Base-by-base conservation (phyloP, 2,888 invertebrate species). In the Choreutis nemorana region DNA sequence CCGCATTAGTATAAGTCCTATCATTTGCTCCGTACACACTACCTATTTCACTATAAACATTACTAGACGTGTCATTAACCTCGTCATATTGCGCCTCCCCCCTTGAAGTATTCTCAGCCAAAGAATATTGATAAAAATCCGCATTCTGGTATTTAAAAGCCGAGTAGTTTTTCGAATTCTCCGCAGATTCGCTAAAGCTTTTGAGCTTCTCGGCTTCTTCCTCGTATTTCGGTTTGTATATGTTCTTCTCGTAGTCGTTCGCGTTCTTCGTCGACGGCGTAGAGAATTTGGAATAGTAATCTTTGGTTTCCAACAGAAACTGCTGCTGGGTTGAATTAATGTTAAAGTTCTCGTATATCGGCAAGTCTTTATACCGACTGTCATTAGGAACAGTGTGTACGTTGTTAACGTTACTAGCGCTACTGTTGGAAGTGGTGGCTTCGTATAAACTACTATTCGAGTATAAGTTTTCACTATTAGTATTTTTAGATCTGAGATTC, bases 91-190 rank as follows among this genome's bases (percentile, higher is more conserved):
- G 29, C n/a, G 36, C 50, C 32, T 44, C 36, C 14, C 42, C 45
- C 3, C 49, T 22, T 3, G 21, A 12, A 14, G 26, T 29, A 4
- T 15, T 4, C 20, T 25, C 24, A 14, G 9, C 42, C 25, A 50
- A 59, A 26, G 41, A 43, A 37, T 59, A 61, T 30, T 53, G 41
- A 34, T 48, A 50, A 26, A 52, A 63, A 34, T 70, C 67, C 0
- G 66, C 55, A 31, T 64, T 70, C 36, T 77, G 72, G 42, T 75
- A 73, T 32, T 77, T 77, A 14, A 65, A 39, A 0, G 72, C 62
- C 0, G 73, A 63, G 37, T 77, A 77, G 40, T 77, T 77, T 42
- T 78, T 78, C 0, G 75, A 72, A 37, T 75, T 71, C 41, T 68
- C 63, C 21, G 66, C 34, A 4, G 59, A 53, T 13, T 73, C 72